Evolutionary conservation across 2,113 vertebrate species (phyloP).

Genomic region (Tenebrosternarchus preto): DNA sequence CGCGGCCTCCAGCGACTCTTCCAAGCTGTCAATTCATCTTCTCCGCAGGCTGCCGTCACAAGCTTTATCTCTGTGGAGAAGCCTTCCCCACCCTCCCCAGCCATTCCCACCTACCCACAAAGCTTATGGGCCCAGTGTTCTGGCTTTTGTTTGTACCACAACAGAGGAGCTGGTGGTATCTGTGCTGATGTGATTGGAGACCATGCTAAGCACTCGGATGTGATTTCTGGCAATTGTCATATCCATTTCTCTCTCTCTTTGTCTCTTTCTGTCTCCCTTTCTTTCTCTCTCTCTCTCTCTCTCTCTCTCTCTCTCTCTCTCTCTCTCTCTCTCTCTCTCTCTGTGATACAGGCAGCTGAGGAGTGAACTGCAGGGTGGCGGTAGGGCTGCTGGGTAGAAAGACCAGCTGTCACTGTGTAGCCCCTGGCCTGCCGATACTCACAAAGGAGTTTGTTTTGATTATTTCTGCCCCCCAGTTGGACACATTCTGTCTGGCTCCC

Average conservation of each 20-base stretch:
- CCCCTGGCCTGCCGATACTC: slow-evolving; percentile 57
- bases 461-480: slow-evolving; percentile 6
- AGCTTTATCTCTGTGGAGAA: slow-evolving; percentile 20
- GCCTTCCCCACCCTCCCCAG: slow-evolving; percentile 8
- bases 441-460: slow-evolving; percentile 24
- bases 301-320: slow-evolving; percentile 11
- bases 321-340: too few species aligned
- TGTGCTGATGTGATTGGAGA: neutral
- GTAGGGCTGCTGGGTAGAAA: slow-evolving; percentile 29
- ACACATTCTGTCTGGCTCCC: neutral
- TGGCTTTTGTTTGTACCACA: neutral
- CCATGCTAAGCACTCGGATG: slow-evolving; percentile 1
- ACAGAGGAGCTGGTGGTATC: neutral
- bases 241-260: too few species aligned
- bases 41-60: slow-evolving; percentile 35
- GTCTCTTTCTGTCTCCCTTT: too few species aligned
- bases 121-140: neutral
- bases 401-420: slow-evolving; percentile 53
- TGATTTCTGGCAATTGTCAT: neutral
- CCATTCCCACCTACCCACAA: neutral
- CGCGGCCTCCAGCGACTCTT: slow-evolving; percentile 42
- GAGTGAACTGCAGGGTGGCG: slow-evolving; percentile 28
- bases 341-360: slow-evolving; percentile 6
- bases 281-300: too few species aligned
- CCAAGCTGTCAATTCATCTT: slow-evolving; percentile 53